phyloP scores from a whole-genome alignment of 1,140 invertebrate species.

The Anoplolepis gracilipes region DNA sequence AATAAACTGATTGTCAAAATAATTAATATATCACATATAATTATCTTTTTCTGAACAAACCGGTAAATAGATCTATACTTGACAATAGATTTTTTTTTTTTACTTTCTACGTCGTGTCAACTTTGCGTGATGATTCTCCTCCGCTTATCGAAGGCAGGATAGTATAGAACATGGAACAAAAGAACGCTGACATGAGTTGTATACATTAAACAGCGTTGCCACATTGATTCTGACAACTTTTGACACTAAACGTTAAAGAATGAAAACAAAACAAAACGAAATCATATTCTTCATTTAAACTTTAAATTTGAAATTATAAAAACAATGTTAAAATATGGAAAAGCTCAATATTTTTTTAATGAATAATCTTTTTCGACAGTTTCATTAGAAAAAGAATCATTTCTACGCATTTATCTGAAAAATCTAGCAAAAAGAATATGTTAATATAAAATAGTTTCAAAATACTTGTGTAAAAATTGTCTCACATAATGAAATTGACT shows the following conservation, averaged over 20 bases:
- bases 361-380: too few species aligned
- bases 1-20: background rate
- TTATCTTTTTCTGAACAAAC: background rate
- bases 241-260: background rate
- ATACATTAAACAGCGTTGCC: background rate
- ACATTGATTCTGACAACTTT: background rate
- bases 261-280: background rate
- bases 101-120: background rate
- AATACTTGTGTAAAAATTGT: too few species aligned
- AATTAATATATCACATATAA: background rate
- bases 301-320: background rate
- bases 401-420: too few species aligned
- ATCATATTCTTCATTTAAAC: background rate
- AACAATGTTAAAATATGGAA: background rate
- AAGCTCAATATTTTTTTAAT: too few species aligned
- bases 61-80: background rate
- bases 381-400: too few species aligned
- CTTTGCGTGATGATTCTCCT: background rate
- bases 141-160: background rate
- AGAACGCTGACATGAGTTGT: background rate
- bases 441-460: too few species aligned
- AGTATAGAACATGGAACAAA: background rate
- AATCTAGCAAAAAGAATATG: too few species aligned
- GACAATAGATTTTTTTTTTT: background rate
- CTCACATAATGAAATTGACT: too few species aligned